phyloP scores from a whole-genome alignment of 2,888 invertebrate genomes.

The Aspidiotus rigidus region DNA sequence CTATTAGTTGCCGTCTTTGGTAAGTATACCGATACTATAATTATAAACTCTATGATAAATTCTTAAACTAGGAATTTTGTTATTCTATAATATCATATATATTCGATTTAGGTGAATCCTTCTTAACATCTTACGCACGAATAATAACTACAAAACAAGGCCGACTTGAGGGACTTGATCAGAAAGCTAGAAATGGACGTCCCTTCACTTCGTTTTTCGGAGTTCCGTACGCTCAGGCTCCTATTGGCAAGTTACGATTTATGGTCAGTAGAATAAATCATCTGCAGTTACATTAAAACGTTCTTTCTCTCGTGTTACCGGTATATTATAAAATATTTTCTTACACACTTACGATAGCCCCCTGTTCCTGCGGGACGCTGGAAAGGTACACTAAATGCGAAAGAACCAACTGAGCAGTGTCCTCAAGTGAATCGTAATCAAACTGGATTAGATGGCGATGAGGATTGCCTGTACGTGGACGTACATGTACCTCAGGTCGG shows the following conservation, averaged over 20 bases:
- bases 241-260: slow-evolving; percentile 9
- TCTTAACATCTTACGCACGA: too few relatives aligned
- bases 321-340: not conserved
- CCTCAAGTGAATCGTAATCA: slow-evolving; percentile 38
- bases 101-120: too few relatives aligned
- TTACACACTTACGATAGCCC: slow-evolving; percentile 39
- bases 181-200: not conserved
- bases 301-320: not conserved
- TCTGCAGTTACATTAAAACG: too few relatives aligned
- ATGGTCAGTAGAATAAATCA: too few relatives aligned
- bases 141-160: not conserved
- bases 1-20: too few relatives aligned
- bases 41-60: too few relatives aligned
- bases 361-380: slow-evolving; percentile 45
- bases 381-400: slow-evolving; percentile 45
- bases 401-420: slow-evolving; percentile 41
- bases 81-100: too few relatives aligned
- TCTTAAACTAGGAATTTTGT: too few relatives aligned
- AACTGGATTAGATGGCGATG: slow-evolving; percentile 45
- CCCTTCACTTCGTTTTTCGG: slow-evolving; percentile 12
- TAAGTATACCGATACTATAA: too few relatives aligned
- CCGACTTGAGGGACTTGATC: too few relatives aligned
- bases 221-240: slow-evolving; percentile 13
- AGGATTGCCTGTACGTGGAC: slow-evolving; percentile 51
- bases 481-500: slow-evolving; percentile 44